Evolutionary conservation across 2,113 vertebrate species (phyloP), one percentile per base, ranked within the genome.

Genomic region (Stercorarius parasiticus): DNA sequence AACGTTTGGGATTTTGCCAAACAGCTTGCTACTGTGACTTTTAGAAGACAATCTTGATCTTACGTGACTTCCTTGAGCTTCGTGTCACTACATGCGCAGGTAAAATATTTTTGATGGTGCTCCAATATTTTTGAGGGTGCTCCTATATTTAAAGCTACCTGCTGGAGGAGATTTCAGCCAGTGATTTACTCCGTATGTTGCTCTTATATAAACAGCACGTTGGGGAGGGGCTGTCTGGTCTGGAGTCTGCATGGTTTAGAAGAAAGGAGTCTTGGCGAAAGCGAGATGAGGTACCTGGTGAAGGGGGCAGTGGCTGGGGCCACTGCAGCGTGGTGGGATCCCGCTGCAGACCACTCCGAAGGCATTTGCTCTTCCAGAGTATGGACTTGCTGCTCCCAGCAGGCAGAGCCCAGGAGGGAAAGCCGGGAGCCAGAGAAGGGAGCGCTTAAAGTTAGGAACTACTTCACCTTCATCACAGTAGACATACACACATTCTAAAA

Each of bases 1-100:
- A 86, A 2, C 30, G 2, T 82, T 72, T 91, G 94, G 58, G 88
- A 45, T 84, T 93, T 61, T 94, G 91, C 91, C 90, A 95, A 80
- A 61, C 6, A 43, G 65, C 69, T 93, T 36, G n/a, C n/a, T 70
- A 3, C 86, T 59, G 82, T 62, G 82, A 77, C 38, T 96, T 95
- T 66, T 59, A 83, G 71, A 65, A 74, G 86, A 58, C 77, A 65
- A 71, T 73, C 73, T 73, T 88, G 36, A 52, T 86, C 47, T 78
- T 86, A 9, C 5, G 19, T 69, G 91, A 81, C 40, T 95, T 90
- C 18, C 40, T 65, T 77, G 38, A 89, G 32, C 74, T 92, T 69
- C 58, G 30, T 18, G 29, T 87, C 73, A 30, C 66, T 26, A 32
- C 27, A 9, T 22, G 50, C 0, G 0, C 62, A 93, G 74, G 82